A percentile compares a stretch with the other conserved stretches of the same genome.
Conservation (phyloP, 1,140 invertebrate species). For the Camponotus floridanus region DNA sequence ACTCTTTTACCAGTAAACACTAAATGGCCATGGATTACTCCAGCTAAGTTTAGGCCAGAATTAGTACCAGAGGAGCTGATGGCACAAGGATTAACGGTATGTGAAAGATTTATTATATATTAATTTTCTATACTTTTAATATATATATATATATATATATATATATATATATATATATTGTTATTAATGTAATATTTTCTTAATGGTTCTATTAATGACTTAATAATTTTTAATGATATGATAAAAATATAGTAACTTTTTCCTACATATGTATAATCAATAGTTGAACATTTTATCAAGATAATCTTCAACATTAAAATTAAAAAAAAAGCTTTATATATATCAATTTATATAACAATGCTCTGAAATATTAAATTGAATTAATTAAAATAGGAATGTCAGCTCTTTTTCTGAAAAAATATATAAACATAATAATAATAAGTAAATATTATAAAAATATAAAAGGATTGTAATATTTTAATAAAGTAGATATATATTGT, state of each 20-base stretch:
- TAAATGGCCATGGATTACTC: constrained; percentile 96
- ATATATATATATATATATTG: background rate
- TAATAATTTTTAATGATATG: background rate
- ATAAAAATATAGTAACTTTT: background rate
- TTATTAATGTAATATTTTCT: constrained; percentile 11
- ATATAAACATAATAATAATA: background rate
- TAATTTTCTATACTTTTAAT: constrained; percentile 47
- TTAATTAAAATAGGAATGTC: constrained; percentile 6
- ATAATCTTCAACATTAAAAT: no score
- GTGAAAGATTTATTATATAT: constrained; percentile 69
- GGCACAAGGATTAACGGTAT: constrained; percentile 96
- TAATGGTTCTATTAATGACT: background rate
- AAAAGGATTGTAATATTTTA: background rate
- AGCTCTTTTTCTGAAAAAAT: background rate
- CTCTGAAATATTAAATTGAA: constrained; percentile 5
- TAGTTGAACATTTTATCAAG: no score
- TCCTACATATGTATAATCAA: background rate
- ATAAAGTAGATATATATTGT: constrained; percentile 71
- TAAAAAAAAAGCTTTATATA: background rate
- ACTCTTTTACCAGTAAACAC: constrained; percentile 96
- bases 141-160: background rate
- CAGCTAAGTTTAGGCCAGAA: constrained; percentile 96
- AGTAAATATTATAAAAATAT: background rate
- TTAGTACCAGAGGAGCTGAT: constrained; percentile 97
- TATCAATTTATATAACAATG: background rate